Conservation (phyloP, 1,140 invertebrate genomes). For the Vanessa atalanta region DNA sequence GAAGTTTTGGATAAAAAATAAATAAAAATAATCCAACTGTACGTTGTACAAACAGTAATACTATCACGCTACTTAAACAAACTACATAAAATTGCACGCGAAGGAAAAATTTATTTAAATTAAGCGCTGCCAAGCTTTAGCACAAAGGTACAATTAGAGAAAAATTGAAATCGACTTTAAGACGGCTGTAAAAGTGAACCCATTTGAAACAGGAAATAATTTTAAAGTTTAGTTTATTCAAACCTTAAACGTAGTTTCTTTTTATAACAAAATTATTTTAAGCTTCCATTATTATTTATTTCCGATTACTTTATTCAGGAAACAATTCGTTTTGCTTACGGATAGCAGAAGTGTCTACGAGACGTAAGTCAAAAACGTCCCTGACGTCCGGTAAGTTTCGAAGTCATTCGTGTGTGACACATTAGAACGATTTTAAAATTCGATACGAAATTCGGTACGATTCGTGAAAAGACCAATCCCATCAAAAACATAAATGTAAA, state of each 20-base stretch:
- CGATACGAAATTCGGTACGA: too few relatives aligned
- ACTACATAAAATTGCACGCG: slow-evolving; percentile 35
- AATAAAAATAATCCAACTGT: neutral
- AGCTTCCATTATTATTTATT: neutral
- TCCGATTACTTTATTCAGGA: too few relatives aligned
- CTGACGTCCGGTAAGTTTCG: too few relatives aligned
- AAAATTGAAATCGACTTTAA: slow-evolving; percentile 37
- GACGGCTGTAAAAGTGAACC: slow-evolving; percentile 26
- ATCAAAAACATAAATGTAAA: too few relatives aligned
- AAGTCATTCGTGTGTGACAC: too few relatives aligned
- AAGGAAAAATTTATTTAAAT: slow-evolving; percentile 38
- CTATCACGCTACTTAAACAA: slow-evolving; percentile 20
- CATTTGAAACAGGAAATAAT: slow-evolving; percentile 37
- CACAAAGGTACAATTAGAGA: slow-evolving; percentile 33
- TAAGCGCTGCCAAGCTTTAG: slow-evolving; percentile 26
- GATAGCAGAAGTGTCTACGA: too few relatives aligned
- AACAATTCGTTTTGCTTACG: too few relatives aligned
- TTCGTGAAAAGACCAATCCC: too few relatives aligned
- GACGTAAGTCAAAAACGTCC: too few relatives aligned
- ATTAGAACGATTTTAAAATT: too few relatives aligned
- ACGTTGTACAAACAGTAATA: slow-evolving; percentile 13
- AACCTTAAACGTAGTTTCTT: slow-evolving; percentile 30
- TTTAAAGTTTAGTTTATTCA: slow-evolving; percentile 39
- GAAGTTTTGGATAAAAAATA: neutral
- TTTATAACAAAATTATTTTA: slow-evolving; percentile 22